Evolutionary conservation across 92 coral and sea anemone species (phyloP).

Genomic region (Chrysogorgia sp.): DNA sequence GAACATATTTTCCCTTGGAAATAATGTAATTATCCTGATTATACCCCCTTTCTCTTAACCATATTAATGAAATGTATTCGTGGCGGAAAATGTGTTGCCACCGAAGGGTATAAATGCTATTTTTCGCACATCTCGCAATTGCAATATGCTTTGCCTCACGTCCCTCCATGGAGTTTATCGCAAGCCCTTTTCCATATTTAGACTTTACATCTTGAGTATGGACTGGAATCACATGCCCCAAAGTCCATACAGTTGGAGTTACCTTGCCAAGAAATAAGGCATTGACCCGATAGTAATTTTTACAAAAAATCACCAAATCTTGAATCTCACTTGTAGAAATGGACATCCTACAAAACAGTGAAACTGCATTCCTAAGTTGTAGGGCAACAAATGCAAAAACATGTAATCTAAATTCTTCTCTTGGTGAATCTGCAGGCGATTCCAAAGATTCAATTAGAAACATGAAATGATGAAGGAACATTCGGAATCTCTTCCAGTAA

Average conservation of each 20-base stretch:
- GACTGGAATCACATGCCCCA: slow-evolving; percentile 34
- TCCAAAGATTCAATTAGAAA: slow-evolving; percentile 31
- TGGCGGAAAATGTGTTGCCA: slow-evolving; percentile 7
- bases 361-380: slow-evolving; percentile 22
- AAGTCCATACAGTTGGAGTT: slow-evolving; percentile 25
- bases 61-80: background rate
- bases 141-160: background rate
- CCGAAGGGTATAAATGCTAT: background rate
- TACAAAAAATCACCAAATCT: slow-evolving; percentile 16
- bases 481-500: slow-evolving; percentile 45
- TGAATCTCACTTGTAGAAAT: background rate
- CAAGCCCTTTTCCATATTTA: slow-evolving; percentile 48
- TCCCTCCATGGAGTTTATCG: slow-evolving; percentile 30
- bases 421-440: background rate
- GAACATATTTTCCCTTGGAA: too few relatives aligned
- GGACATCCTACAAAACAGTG: slow-evolving; percentile 12
- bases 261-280: slow-evolving; percentile 18
- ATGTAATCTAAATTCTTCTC: background rate
- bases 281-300: slow-evolving; percentile 25
- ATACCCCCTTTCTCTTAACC: too few relatives aligned
- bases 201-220: slow-evolving; percentile 39
- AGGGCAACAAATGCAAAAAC: slow-evolving; percentile 35
- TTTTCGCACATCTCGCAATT: background rate
- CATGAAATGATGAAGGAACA: slow-evolving; percentile 43
- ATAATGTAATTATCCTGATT: too few relatives aligned